Conservation (phyloP, 2,888 invertebrate species). For the Drosophila sordidapex region DNA sequence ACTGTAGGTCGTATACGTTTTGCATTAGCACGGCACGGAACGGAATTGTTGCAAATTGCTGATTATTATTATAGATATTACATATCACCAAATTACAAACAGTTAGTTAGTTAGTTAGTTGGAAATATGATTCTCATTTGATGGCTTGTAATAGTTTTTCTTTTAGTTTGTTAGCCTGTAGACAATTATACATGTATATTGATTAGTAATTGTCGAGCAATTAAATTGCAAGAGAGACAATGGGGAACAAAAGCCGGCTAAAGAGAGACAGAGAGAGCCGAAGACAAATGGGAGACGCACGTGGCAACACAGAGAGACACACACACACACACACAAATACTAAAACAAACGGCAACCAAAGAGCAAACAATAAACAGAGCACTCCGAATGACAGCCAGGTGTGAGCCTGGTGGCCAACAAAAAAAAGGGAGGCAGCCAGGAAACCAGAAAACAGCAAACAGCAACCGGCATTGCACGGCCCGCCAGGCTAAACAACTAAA, state of each 20-base stretch:
- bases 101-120: slow-evolving; percentile 27
- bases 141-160: slow-evolving; percentile 2
- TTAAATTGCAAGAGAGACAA: slow-evolving; percentile 43
- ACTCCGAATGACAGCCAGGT: slow-evolving; percentile 50
- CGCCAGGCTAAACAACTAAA: slow-evolving; percentile 68
- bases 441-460: slow-evolving; percentile 43
- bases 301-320: slow-evolving; percentile 49
- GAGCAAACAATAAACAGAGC: slow-evolving; percentile 53
- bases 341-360: slow-evolving; percentile 56
- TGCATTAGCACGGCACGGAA: slow-evolving; percentile 74
- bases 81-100: slow-evolving; percentile 3
- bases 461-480: slow-evolving; percentile 46
- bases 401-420: slow-evolving; percentile 49
- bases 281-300: slow-evolving; percentile 53
- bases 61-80: slow-evolving; percentile 23
- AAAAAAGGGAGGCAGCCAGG: slow-evolving; percentile 34
- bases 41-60: slow-evolving; percentile 67
- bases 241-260: slow-evolving; percentile 39
- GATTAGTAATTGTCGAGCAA: slow-evolving; percentile 61
- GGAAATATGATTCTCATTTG: slow-evolving; percentile 3
- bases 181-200: slow-evolving; percentile 44
- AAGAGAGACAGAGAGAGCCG: slow-evolving; percentile 22
- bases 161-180: slow-evolving; percentile 38
- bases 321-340: slow-evolving; percentile 28
- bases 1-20: slow-evolving; percentile 70